Evolutionary conservation across 2,888 invertebrate genomes (phyloP), one percentile per base, ranked within the genome.

Genomic region (Camponotus fellah): DNA sequence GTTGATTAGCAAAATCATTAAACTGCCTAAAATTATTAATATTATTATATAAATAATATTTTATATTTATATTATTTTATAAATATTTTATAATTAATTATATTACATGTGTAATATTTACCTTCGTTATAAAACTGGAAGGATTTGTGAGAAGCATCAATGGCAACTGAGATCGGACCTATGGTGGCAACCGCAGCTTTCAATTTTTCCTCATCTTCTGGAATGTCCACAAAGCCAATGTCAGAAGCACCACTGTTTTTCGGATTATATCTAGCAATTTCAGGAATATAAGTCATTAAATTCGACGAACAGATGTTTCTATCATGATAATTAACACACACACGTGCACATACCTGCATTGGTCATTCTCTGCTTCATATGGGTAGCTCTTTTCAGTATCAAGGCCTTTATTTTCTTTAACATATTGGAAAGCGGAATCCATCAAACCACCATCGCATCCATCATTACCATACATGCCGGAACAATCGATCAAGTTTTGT

Each of bases 401-500:
- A 91, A 99, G 96, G 87, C 99, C 99, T 76, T 96, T 96, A 94
- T 98, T 98, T 83, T 97, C 97, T 95, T 97, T 97, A 91, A 98
- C 96, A 94, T 98, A 98, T 92, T 96, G 95, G 96, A 98, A 98
- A 81, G 98, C 98, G 93, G 97, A 96, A 95, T 98, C 98, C 97
- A 97, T 97, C 56, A 96, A 94, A 86, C 98, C 98, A 75, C 99
- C 99, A 91, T 97, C 97, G 95, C 99, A 99, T 76, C 99, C 99
- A 93, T 98, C 97, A 95, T 99, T 99, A 62, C 98, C 98, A 94
- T 97, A 99, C 87, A 96, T 95, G 2, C 95, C 92, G 2, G 98
- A 98, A 94, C 99, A 99, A 95, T 99, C 99, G 81, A 99, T 96
- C 87, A 99, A 96, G 95, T 99, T 98, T 95, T 99, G 99, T 95